Conservation (phyloP, 2,113 vertebrate genomes). For the Gadus macrocephalus region DNA sequence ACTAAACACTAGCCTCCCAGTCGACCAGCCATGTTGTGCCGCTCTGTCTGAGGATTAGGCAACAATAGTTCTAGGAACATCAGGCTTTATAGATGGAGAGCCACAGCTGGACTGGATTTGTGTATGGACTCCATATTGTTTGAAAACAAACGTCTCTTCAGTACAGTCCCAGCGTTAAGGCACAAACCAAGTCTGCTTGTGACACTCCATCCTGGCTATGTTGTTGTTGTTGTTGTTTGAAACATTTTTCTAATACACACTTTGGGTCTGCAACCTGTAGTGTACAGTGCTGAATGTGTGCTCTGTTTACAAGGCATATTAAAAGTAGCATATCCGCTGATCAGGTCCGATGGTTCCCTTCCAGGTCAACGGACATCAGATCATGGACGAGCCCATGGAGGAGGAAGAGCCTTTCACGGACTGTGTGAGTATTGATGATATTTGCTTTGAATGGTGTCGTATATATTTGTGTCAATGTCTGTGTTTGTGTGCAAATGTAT, state of each 20-base stretch:
- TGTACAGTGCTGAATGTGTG: background rate
- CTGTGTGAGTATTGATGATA: conserved; percentile 77
- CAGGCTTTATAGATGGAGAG: conserved; percentile 47
- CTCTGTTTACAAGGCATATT: conserved; percentile 29
- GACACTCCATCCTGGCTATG: conserved; percentile 60
- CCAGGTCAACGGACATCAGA: conserved; percentile 92
- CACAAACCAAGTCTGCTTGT: conserved; percentile 42
- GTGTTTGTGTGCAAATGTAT: too few species aligned
- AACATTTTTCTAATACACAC: conserved; percentile 25
- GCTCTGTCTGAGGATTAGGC: conserved; percentile 54
- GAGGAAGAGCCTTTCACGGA: conserved; percentile 87
- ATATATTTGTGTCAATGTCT: too few species aligned
- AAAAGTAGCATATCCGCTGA: conserved; percentile 34
- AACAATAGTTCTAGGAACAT: conserved; percentile 60
- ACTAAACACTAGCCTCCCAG: background rate
- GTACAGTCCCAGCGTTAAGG: conserved; percentile 29
- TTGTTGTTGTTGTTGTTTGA: conserved; percentile 23
- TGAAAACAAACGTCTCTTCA: conserved; percentile 45
- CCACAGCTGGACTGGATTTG: conserved; percentile 50
- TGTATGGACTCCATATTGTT: conserved; percentile 58
- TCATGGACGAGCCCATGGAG: conserved; percentile 95
- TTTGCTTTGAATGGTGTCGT: background rate
- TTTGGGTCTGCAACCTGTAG: conserved; percentile 21
- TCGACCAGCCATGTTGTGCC: conserved; percentile 49
- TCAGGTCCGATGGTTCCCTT: conserved; percentile 46